phyloP scores from a whole-genome alignment of 2,888 invertebrate species.

The Drosophila pseudotakahashii region DNA sequence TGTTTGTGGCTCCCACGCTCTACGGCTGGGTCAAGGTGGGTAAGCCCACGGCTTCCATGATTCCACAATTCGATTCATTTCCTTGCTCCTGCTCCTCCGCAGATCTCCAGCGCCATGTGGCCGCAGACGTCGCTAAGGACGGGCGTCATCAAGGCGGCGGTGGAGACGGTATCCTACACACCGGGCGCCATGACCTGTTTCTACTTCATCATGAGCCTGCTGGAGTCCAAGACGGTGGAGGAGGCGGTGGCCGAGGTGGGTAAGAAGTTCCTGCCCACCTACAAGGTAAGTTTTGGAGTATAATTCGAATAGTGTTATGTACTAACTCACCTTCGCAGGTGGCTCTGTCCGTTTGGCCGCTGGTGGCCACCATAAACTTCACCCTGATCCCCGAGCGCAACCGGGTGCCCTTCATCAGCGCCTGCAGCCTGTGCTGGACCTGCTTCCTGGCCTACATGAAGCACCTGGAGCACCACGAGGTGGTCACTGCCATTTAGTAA shows the following conservation, averaged over 20 bases:
- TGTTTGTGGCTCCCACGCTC: conserved; percentile 92
- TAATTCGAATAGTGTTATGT: neutral
- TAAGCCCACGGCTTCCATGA: neutral
- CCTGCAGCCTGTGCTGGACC: conserved; percentile 91
- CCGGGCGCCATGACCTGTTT: conserved; percentile 91
- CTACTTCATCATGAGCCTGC: conserved; percentile 90
- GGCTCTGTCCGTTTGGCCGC: conserved; percentile 89
- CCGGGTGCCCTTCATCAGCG: conserved; percentile 89
- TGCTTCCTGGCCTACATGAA: conserved; percentile 92
- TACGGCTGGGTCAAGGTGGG: conserved; percentile 90
- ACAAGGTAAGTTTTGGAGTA: conserved; percentile 80
- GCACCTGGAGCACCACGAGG: conserved; percentile 85
- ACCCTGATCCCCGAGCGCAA: conserved; percentile 89
- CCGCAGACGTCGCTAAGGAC: conserved; percentile 89
- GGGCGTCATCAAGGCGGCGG: conserved; percentile 90
- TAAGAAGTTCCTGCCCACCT: conserved; percentile 90
- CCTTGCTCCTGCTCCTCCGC: no score
- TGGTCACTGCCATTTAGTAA: conserved; percentile 59
- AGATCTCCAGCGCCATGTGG: conserved; percentile 89
- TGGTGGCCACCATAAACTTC: conserved; percentile 90
- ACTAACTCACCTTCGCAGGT: conserved; percentile 84
- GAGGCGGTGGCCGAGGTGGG: conserved; percentile 88
- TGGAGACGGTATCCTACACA: conserved; percentile 91
- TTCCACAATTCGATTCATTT: neutral
- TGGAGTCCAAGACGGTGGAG: conserved; percentile 88